Base-by-base conservation (phyloP, 2,797 vertebrate species). In the Myiotriccus ornatus region DNA sequence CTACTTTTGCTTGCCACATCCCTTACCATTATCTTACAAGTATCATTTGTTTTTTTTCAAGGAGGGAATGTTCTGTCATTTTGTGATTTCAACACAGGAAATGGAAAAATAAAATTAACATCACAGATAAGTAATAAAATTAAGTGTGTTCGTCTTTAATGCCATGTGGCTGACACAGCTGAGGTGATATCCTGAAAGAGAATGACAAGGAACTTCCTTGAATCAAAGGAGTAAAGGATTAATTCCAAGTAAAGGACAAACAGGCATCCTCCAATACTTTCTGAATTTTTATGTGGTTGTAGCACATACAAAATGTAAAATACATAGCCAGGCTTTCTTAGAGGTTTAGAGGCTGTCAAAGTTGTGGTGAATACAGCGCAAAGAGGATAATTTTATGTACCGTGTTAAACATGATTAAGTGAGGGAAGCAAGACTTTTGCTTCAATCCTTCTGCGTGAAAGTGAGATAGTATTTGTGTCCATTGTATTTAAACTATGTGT, bases 1-100 rank as follows among this genome's bases (percentile, higher is more conserved):
- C 62, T 95, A 79, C 65, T 95, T 95, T 67, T 78, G 17, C 69
- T 88, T 90, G 63, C 76, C 82, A 81, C 43, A 59, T 91, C 82
- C 73, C 32, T 82, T 81, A 56, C 34, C 32, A 59, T 93, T 91
- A 92, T 64, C 65, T 76, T 82, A n/a, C n/a, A 78, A 78, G 34
- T 84, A 83, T 52, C 2, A 67, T 70, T 70, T 68, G 24, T 8
- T 49, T 5, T 21, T 79, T 70, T 83, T 64, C 32, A 15, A 53
- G 41, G 50, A 56, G 65, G 14, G 71, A 43, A 63, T 53, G 35
- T 88, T 88, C 63, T 92, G 34, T 77, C 3, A 0, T 76, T 90
- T 78, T 89, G 43, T 73, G 43, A 70, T 87, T 90, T 87, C 63
- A 88, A 70, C 39, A 84, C 30, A 43, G 47, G 62, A 87, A 89